Evolutionary conservation across 2,797 vertebrate species (phyloP).

Genomic region (Serranus cabrilla): DNA sequence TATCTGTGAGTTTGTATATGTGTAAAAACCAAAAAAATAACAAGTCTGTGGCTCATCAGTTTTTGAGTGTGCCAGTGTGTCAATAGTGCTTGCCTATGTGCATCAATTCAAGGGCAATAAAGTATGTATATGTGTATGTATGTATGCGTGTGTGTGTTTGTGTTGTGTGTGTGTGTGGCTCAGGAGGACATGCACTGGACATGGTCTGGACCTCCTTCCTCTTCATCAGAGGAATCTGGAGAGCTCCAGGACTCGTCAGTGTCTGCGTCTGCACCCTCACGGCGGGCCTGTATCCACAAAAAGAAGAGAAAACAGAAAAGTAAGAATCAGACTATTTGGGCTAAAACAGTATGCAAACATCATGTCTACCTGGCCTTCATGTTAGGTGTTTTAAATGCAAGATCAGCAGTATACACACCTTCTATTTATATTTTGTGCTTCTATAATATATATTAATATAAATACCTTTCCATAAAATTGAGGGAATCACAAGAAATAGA

Average conservation of each 20-base stretch:
- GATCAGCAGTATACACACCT: neutral
- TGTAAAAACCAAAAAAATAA: constrained; percentile 26
- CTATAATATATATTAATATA: too few relatives aligned
- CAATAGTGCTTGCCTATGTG: constrained; percentile 81
- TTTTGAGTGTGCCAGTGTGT: constrained; percentile 82
- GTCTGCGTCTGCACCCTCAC: constrained; percentile 88
- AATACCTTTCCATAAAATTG: too few relatives aligned
- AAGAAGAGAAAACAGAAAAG: neutral
- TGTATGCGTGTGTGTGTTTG: constrained; percentile 39
- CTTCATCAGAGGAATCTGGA: constrained; percentile 93
- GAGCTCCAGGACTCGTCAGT: constrained; percentile 95
- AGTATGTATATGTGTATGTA: constrained; percentile 48
- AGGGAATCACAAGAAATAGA: too few relatives aligned
- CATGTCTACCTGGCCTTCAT: too few relatives aligned
- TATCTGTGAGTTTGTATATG: constrained; percentile 55
- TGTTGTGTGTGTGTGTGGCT: constrained; percentile 72
- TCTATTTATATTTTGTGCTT: too few relatives aligned
- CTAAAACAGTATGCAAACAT: too few relatives aligned
- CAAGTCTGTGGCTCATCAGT: constrained; percentile 67
- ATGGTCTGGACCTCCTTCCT: constrained; percentile 94
- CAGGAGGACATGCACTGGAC: constrained; percentile 98
- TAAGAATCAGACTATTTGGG: neutral
- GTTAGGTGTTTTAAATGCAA: neutral
- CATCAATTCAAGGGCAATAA: constrained; percentile 81
- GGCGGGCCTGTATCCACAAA: constrained; percentile 65